Evolutionary conservation across 2,888 invertebrate species (phyloP).

Genomic region (Strigamia transsilvanica): DNA sequence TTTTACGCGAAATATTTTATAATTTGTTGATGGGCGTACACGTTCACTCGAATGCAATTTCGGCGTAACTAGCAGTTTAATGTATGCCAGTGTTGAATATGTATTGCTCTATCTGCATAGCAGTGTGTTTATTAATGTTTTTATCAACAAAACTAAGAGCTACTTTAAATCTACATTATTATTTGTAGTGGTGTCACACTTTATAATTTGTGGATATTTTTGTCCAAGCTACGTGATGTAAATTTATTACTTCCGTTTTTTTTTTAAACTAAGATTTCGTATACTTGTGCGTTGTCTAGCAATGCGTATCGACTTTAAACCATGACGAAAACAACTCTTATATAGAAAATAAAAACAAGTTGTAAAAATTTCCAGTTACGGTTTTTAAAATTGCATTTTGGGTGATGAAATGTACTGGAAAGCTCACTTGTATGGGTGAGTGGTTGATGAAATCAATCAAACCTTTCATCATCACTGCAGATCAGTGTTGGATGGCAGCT

Average conservation of each 20-base stretch:
- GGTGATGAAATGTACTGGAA: neutral
- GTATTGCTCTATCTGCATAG: neutral
- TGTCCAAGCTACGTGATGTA: neutral
- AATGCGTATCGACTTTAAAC: conserved; percentile 17
- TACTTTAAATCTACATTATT: neutral
- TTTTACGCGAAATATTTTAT: too few species aligned
- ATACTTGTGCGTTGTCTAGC: neutral
- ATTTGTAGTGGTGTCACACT: neutral
- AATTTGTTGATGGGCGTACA: too few species aligned
- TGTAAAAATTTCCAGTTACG: neutral
- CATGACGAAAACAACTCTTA: neutral
- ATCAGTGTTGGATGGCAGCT: conserved; percentile 16
- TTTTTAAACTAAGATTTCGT: neutral
- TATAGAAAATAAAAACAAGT: neutral
- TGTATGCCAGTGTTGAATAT: neutral
- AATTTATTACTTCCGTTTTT: conserved; percentile 9
- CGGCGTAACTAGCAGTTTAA: neutral
- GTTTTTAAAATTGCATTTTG: neutral
- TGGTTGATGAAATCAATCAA: conserved; percentile 31
- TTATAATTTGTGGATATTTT: conserved; percentile 12
- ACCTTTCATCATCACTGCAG: neutral
- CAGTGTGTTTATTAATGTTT: neutral
- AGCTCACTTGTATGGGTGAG: neutral
- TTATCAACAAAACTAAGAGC: neutral
- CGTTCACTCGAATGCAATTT: neutral